These are phyloP conservation scores for Zeuzera pyrina DNA, from an alignment of 2,888 invertebrate species.

Conservation along the genomic window DNA sequence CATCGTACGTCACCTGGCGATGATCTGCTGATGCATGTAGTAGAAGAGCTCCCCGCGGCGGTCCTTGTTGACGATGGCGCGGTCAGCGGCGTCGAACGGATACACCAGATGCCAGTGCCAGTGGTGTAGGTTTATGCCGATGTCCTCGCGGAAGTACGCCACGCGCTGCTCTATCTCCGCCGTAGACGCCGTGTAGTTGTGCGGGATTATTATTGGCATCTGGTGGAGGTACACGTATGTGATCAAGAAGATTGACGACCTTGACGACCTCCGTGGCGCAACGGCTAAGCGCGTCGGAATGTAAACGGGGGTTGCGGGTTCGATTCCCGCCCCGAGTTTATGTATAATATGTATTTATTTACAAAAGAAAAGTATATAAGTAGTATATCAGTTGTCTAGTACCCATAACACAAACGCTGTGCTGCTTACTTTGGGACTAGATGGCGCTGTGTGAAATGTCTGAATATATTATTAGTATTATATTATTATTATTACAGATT, in stretches of 20 bases:
- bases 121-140: slow-evolving; percentile 89
- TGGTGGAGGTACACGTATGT: slow-evolving; percentile 22
- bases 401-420: too few species aligned
- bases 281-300: too few species aligned
- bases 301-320: too few species aligned
- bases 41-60: slow-evolving; percentile 85
- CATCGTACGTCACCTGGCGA: slow-evolving; percentile 61
- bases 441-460: too few species aligned
- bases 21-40: slow-evolving; percentile 84
- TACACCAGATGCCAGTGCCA: slow-evolving; percentile 96
- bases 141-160: slow-evolving; percentile 89
- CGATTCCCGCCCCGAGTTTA: too few species aligned
- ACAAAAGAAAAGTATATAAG: too few species aligned
- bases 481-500: too few species aligned
- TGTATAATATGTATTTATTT: too few species aligned
- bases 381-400: too few species aligned
- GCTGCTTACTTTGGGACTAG: too few species aligned
- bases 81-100: slow-evolving; percentile 78
- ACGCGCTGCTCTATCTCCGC: slow-evolving; percentile 84
- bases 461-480: too few species aligned
- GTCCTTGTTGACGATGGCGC: slow-evolving; percentile 78
- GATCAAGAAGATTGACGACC: background rate
- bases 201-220: slow-evolving; percentile 79
- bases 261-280: too few species aligned
- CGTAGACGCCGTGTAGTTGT: slow-evolving; percentile 82